Percentiles rank a stretch among this genome's conserved stretches.
These are phyloP conservation scores for Phyllotreta cruciferae DNA, from an alignment of 2,888 invertebrate genomes.

Conservation along the genomic window DNA sequence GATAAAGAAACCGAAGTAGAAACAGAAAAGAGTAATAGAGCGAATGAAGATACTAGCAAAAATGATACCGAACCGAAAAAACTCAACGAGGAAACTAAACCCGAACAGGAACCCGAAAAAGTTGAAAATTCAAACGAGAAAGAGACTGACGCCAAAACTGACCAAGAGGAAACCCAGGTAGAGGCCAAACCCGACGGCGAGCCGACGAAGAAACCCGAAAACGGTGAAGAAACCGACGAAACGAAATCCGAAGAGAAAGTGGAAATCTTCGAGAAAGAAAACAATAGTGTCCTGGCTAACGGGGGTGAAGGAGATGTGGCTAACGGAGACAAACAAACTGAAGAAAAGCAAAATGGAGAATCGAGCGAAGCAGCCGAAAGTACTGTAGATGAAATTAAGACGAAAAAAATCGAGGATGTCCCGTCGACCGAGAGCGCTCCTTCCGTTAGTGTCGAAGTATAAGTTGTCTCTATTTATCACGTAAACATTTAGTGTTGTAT, in stretches of 20 bases:
- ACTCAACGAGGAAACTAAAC: slow-evolving; percentile 33
- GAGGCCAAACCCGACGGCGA: too few species aligned
- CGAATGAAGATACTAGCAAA: slow-evolving; percentile 29
- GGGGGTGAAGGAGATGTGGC: slow-evolving; percentile 33
- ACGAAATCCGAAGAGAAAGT: slow-evolving; percentile 37
- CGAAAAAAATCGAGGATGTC: slow-evolving; percentile 63
- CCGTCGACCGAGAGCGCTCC: slow-evolving; percentile 41
- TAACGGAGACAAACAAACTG: slow-evolving; percentile 36
- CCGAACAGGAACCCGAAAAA: slow-evolving; percentile 10
- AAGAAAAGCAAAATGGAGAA: slow-evolving; percentile 43
- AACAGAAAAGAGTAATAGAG: slow-evolving; percentile 19
- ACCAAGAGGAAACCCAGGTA: slow-evolving; percentile 41
- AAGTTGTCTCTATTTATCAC: slow-evolving; percentile 29
- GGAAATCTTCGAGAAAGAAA: slow-evolving; percentile 55
- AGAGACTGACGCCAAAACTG: slow-evolving; percentile 31
- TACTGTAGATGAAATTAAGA: slow-evolving; percentile 62
- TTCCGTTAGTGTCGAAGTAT: slow-evolving; percentile 49
- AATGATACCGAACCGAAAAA: slow-evolving; percentile 30
- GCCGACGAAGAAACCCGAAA: slow-evolving; percentile 3
- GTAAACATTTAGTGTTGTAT: slow-evolving; percentile 18
- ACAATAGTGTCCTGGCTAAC: slow-evolving; percentile 57
- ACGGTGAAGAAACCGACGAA: background rate
- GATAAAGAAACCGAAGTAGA: slow-evolving; percentile 8
- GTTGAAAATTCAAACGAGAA: slow-evolving; percentile 34
- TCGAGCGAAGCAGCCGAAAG: slow-evolving; percentile 39